Percentiles rank a stretch among this genome's conserved stretches.
Evolutionary conservation across 2,113 vertebrate genomes (phyloP).

Genomic region (Xenus cinereus): DNA sequence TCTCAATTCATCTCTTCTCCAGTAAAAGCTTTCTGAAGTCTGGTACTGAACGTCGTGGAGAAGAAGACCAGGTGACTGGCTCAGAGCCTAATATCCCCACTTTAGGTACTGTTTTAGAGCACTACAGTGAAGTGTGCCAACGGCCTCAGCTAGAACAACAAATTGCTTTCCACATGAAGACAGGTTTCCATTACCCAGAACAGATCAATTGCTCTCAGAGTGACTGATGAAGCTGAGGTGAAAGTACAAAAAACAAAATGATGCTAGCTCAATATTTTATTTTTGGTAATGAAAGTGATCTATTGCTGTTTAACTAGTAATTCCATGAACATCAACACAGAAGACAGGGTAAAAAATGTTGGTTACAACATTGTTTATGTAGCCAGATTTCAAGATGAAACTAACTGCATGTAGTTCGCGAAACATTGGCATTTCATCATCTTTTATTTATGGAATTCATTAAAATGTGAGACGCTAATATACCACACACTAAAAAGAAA

Average conservation of each 20-base stretch:
- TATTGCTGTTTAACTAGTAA: slow-evolving; percentile 22
- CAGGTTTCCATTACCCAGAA: not conserved
- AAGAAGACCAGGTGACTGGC: not conserved
- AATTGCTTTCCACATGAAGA: not conserved
- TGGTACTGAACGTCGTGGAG: not conserved
- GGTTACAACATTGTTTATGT: slow-evolving; percentile 12
- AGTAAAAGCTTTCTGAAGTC: not conserved
- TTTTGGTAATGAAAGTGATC: slow-evolving; percentile 41
- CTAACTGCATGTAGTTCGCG: not conserved
- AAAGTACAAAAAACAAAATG: not conserved
- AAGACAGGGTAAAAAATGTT: slow-evolving; percentile 19
- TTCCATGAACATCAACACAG: slow-evolving; percentile 31
- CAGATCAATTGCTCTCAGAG: not conserved
- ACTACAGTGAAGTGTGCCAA: not conserved
- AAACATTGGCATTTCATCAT: slow-evolving; percentile 58
- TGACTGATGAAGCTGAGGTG: not conserved
- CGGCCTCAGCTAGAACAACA: slow-evolving; percentile 1
- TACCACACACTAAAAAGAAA: slow-evolving; percentile 20
- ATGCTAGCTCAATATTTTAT: slow-evolving; percentile 2
- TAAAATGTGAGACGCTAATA: slow-evolving; percentile 49
- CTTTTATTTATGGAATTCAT: slow-evolving; percentile 73
- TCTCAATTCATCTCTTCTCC: not conserved
- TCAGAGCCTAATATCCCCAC: not conserved
- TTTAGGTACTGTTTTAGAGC: not conserved
- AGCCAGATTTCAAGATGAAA: slow-evolving; percentile 58